Evolutionary conservation across 2,797 vertebrate species (phyloP), one percentile per base, ranked within the genome.

Genomic region (Kryptolebias ocellatus): DNA sequence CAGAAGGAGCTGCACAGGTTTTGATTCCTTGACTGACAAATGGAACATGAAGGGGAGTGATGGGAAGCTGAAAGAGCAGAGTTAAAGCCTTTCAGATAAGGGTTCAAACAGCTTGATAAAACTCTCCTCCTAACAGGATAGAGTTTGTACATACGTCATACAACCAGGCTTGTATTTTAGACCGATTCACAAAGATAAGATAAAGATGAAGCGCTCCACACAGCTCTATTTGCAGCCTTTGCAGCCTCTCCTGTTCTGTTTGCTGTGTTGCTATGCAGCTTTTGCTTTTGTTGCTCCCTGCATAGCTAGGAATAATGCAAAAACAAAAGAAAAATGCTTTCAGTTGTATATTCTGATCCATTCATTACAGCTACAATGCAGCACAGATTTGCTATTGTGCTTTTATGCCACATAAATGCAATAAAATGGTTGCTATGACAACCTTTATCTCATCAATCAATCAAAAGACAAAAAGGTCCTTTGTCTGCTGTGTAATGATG

Each of bases 41-140:
- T 77, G 74, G 74, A 73, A 92, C 90, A 87, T 90, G 79, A 92
- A 90, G 84, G 81, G 74, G 77, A 72, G 18, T 64, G 74, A 86
- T 70, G 86, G 87, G 70, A 79, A 83, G 78, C 79, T 86, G 83
- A 63, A 66, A 85, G 75, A 12, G 24, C 76, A 64, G 79, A 67
- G 84, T 86, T 89, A 74, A 84, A 82, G 81, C 79, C 87, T 68
- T 72, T 65, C 57, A 73, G 92, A 93, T 94, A 93, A 92, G 81
- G 59, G 73, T 90, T 87, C 87, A 88, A 86, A 89, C 85, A 60
- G 61, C 47, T 65, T 76, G 92, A 92, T 92, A 91, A 89, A 72
- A 60, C 51, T 60, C 70, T 71, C 73, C 77, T 87, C 70, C 85
- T 89, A 83, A 74, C 65, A 69, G 78, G 74, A 72, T 51, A 24